A percentile compares a stretch with the other conserved stretches of the same genome.
These are phyloP conservation scores for Antigone vipio DNA, from an alignment of 2,113 vertebrate genomes.

Conservation along the genomic window DNA sequence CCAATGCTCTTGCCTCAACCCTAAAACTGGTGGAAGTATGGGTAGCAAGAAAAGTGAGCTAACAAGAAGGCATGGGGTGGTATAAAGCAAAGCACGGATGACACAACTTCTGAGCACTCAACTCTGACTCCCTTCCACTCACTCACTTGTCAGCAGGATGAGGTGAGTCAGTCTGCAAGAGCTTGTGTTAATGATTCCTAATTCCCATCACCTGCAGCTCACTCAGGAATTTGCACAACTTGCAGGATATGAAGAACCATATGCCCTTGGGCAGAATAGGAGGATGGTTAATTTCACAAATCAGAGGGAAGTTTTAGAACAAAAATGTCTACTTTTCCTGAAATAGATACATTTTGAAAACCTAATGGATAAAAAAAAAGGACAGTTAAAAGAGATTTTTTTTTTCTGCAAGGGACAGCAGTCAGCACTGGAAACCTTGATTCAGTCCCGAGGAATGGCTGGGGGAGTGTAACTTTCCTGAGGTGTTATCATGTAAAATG, in stretches of 20 bases:
- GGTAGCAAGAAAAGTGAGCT: not conserved
- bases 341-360: not conserved
- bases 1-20: not conserved
- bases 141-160: not conserved
- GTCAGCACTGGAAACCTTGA: not conserved
- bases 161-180: not conserved
- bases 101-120: not conserved
- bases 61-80: not conserved
- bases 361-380: not conserved
- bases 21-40: not conserved
- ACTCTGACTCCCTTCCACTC: not conserved
- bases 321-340: not conserved
- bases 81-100: not conserved
- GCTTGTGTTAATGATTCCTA: not conserved
- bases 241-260: not conserved
- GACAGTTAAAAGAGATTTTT: not conserved
- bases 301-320: not conserved
- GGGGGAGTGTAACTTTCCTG: not conserved
- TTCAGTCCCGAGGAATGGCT: not conserved
- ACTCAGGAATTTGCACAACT: not conserved
- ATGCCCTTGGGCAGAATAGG: not conserved
- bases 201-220: not conserved
- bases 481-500: not conserved
- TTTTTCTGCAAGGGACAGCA: not conserved
- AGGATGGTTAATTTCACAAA: not conserved